Base-by-base conservation (phyloP, 2,888 invertebrate species). In the Ypsolopha sequella region DNA sequence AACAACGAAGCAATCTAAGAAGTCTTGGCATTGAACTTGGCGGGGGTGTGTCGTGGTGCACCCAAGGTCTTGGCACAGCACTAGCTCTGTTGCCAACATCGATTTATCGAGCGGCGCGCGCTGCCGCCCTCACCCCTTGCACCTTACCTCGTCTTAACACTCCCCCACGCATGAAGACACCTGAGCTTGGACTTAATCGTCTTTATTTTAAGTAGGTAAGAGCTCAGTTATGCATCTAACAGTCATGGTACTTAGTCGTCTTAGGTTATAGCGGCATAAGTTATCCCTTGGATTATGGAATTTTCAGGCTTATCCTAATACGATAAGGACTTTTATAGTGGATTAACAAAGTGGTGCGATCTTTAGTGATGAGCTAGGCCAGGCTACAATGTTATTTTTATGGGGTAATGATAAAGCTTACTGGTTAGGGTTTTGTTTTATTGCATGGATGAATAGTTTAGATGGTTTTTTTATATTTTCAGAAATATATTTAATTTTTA, bases 91-190 rank as follows among this genome's bases (percentile, higher is more conserved):
- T 74, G 70, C 69, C 62, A 66, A 71, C 74, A 84, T 84, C 84
- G 84, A 85, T 86, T 84, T 85, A 85, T 84, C 74, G 85, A 84
- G 66, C 82, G 80, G 81, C 82, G 81, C 82, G 80, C 82, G 80
- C 82, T 78, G 79, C 61, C 75, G 50, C 57, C 56, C 56, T 59
- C 54, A 50, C 57, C 56, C 55, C 59, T 53, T 66, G 63, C 59
- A 51, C 57, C 51, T 49, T 49, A 44, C 39, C 7, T 36, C 52
- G 13, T 9, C 9, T 36, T 53, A 51, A 63, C 66, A 56, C 7
- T 39, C 39, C 6, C 39, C 10, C 39, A 39, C n/a, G 43, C 1
- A 38, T 38, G 13, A 9, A 14, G 11, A 39, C 39, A n/a, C 6
- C 39, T 39, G 11, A 39, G 39, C 39, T 39, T 39, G 6, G 39